A percentile compares a stretch with the other conserved stretches of the same genome.
Evolutionary conservation across 2,113 vertebrate species (phyloP).

Genomic region (Nycticryphes semicollaris): DNA sequence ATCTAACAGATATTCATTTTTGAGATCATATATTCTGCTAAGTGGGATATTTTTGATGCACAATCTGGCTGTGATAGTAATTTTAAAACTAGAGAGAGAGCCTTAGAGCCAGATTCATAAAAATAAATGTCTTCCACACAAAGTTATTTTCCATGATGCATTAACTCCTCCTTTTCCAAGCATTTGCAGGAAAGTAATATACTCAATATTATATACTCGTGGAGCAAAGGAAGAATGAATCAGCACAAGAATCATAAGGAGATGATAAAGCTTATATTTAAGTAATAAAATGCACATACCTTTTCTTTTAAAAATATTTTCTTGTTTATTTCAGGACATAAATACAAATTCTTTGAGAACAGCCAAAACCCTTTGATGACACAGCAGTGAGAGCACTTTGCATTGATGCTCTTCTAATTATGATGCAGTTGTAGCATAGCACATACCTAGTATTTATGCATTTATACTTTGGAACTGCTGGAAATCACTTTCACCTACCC

Average conservation of each 20-base stretch:
- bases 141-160: conserved; percentile 36
- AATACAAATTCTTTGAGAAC: not conserved
- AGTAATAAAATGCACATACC: not conserved
- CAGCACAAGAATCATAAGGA: not conserved
- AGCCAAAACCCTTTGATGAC: not conserved
- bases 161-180: conserved; percentile 43
- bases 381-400: not conserved
- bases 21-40: conserved; percentile 61
- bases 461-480: not conserved
- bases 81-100: conserved; percentile 63
- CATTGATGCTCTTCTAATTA: not conserved
- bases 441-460: not conserved
- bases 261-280: not conserved
- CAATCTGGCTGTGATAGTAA: conserved; percentile 56
- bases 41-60: conserved; percentile 71
- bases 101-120: conserved; percentile 67
- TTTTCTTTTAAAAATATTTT: not conserved
- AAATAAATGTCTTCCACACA: conserved; percentile 67
- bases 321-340: conserved; percentile 9
- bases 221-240: not conserved
- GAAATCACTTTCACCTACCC: not conserved
- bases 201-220: not conserved
- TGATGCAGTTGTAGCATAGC: not conserved
- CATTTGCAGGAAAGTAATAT: conserved; percentile 21
- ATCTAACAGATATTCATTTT: conserved; percentile 71